A percentile compares a stretch with the other conserved stretches of the same genome.
phyloP scores from a whole-genome alignment of 2,888 invertebrate species.

The Homarus gammarus region DNA sequence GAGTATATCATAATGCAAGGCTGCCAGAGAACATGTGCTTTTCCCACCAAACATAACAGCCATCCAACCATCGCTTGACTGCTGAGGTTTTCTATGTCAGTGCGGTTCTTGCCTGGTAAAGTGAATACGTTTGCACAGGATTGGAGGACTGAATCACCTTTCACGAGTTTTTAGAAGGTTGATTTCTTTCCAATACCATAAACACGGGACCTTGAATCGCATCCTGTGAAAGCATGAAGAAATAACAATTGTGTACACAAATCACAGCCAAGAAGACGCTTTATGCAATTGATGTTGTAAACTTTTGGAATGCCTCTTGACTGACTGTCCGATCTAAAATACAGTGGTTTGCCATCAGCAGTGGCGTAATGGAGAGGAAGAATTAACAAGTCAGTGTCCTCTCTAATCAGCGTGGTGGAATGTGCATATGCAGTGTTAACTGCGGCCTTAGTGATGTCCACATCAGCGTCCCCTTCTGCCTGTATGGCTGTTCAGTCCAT shows the following conservation, averaged over 20 bases:
- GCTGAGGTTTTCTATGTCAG: too few relatives aligned
- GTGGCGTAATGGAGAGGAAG: not conserved
- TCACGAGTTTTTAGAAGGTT: slow-evolving; percentile 46
- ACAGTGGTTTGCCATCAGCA: not conserved
- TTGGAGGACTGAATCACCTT: slow-evolving; percentile 16
- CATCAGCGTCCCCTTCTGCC: slow-evolving; percentile 69
- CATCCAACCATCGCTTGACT: too few relatives aligned
- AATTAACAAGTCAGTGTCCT: slow-evolving; percentile 35
- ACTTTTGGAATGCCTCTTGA: slow-evolving; percentile 21
- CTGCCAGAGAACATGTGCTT: slow-evolving; percentile 13
- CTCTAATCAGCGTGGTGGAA: slow-evolving; percentile 23
- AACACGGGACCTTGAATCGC: slow-evolving; percentile 49
- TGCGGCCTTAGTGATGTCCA: slow-evolving; percentile 57
- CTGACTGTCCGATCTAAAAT: slow-evolving; percentile 15
- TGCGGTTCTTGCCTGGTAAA: too few relatives aligned
- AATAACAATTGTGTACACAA: slow-evolving; percentile 38
- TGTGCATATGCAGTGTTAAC: not conserved
- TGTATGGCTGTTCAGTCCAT: slow-evolving; percentile 36
- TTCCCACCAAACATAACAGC: slow-evolving; percentile 41
- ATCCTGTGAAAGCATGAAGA: slow-evolving; percentile 51
- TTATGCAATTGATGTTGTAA: slow-evolving; percentile 14
- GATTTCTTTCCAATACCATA: slow-evolving; percentile 49
- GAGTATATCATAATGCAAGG: slow-evolving; percentile 24
- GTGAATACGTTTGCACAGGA: slow-evolving; percentile 1
- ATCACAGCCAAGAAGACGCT: not conserved